Base-by-base conservation (phyloP, 2,888 invertebrate species). In the Caenorhabditis panamensis region DNA sequence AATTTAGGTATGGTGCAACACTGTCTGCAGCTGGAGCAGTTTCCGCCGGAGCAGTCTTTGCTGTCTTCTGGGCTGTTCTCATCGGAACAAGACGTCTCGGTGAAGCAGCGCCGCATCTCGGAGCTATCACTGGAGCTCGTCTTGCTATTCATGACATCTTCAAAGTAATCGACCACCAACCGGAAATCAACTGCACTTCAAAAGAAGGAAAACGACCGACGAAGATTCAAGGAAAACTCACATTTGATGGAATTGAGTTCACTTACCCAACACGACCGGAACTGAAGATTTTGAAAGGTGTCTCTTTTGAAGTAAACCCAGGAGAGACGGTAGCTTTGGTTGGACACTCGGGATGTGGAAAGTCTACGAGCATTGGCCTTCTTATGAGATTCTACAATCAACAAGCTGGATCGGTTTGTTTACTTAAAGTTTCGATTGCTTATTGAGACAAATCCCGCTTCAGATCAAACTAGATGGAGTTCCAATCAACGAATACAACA, bases 61-160 rank as follows among this genome's bases (percentile, higher is more conserved):
- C 84, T 44, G 86, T 88, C 16, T 88, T 88, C 72, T 88, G 88
- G 88, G 82, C 87, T 3, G 86, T 88, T 24, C 71, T 86, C 4
- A 89, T 91, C 28, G 92, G 91, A 6, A 91, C 92, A 6, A 91
- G 92, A 84, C 91, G 92, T 6, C 87, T 96, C 77, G 95, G 95
- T n/a, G 94, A 95, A 91, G 94, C 95, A 0, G 94, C 95, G 0
- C 95, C 95, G 0, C 94, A 95, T 77, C 93, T 96, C 90, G 95
- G 95, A 90, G 94, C 94, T 9, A 94, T 96, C 86, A 94, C 95
- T 0, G 93, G 94, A 28, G 95, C 95, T 0, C 94, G 94, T 87
- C 95, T 95, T 0, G 95, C 95, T 0, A 95, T 94, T 0, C 93
- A 94, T 3, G 91, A 91, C 2, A 90, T 93, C 11, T 92, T 92